Evolutionary conservation across 1,140 invertebrate species (phyloP).

Genomic region (Drosophila subpulchrella): DNA sequence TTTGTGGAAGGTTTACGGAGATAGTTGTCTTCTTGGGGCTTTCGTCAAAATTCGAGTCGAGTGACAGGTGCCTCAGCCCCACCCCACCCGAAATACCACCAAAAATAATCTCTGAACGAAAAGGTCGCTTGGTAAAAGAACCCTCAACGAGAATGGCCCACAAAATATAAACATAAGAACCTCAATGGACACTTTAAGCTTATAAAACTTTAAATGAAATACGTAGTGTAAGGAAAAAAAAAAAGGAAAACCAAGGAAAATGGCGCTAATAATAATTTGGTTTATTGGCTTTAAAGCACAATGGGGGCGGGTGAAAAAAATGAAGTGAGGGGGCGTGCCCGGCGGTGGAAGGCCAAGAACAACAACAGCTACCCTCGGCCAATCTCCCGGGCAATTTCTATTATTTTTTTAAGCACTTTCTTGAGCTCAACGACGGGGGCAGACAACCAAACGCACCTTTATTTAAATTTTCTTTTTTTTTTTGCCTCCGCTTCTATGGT

Average conservation of each 20-base stretch:
- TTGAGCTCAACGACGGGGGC: constrained; percentile 53
- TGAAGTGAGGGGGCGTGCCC: constrained; percentile 59
- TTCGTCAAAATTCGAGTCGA: constrained; percentile 42
- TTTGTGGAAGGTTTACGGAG: constrained; percentile 13
- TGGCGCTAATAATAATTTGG: constrained; percentile 84
- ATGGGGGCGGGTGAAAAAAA: constrained; percentile 59
- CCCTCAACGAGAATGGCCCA: constrained; percentile 22
- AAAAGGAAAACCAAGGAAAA: constrained; percentile 40
- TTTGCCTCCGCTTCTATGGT: constrained; percentile 6
- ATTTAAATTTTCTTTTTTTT: constrained; percentile 70
- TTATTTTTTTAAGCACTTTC: constrained; percentile 52
- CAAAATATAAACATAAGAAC: constrained; percentile 43
- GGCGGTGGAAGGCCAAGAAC: neutral
- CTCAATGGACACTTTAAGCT: constrained; percentile 58
- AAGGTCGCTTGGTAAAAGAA: constrained; percentile 16
- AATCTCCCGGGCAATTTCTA: constrained; percentile 65
- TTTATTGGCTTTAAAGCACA: constrained; percentile 84
- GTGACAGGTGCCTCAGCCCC: constrained; percentile 53
- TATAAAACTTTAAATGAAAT: constrained; percentile 82
- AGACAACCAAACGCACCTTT: constrained; percentile 75
- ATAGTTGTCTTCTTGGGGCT: constrained; percentile 32
- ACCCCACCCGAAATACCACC: constrained; percentile 26
- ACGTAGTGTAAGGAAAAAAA: constrained; percentile 46
- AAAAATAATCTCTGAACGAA: constrained; percentile 15
- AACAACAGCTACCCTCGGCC: constrained; percentile 27